Conservation (phyloP, 2,797 vertebrate genomes). For the Cephalopachus bancanus region DNA sequence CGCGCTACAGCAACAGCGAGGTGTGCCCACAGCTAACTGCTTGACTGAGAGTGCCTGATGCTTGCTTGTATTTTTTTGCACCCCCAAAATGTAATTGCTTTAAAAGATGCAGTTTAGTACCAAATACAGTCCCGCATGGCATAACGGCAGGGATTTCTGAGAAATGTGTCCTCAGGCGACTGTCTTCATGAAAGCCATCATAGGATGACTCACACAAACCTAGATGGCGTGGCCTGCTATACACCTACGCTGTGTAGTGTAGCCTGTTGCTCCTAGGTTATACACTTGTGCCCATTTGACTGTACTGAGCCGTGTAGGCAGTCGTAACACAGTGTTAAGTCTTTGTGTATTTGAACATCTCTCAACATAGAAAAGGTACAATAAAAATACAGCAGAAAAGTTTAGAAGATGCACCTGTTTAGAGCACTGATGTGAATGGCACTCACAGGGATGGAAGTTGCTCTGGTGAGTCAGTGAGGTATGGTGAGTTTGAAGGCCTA, state of each 20-base stretch:
- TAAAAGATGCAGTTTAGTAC: not conserved
- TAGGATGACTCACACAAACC: not conserved
- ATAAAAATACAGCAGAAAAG: not conserved
- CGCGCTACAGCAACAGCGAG: conserved; percentile 99
- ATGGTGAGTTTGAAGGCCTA: not conserved
- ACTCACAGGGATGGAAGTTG: not conserved
- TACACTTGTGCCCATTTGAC: not conserved
- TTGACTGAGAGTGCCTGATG: too few species aligned
- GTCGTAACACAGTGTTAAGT: not conserved
- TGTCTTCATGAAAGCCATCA: not conserved
- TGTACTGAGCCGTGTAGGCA: not conserved
- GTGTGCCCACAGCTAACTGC: conserved; percentile 81
- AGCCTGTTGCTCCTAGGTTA: not conserved
- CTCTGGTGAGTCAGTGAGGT: not conserved
- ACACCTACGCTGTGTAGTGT: not conserved
- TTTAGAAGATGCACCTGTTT: too few species aligned
- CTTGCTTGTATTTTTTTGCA: not conserved
- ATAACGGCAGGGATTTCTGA: not conserved
- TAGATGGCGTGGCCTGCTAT: too few species aligned
- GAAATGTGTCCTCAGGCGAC: not conserved
- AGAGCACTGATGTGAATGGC: too few species aligned
- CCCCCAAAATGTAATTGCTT: not conserved
- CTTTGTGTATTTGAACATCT: not conserved
- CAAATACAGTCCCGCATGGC: not conserved
- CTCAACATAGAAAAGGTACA: not conserved